Percentiles rank a stretch among this genome's conserved stretches.
phyloP scores from a whole-genome alignment of 2,888 invertebrate species.

The Orthosia gracilis region DNA sequence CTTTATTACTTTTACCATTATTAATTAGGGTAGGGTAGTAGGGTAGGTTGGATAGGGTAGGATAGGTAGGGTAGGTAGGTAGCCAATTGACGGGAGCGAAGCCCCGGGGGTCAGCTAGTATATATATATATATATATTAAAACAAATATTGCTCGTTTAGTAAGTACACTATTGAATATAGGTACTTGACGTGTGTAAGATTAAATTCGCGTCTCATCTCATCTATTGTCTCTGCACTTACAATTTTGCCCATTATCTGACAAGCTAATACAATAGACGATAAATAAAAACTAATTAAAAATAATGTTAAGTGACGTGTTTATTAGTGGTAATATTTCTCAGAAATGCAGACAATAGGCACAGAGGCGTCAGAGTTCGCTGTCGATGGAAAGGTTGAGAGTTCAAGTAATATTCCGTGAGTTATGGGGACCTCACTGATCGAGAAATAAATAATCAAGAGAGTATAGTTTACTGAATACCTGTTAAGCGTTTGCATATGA shows the following conservation, averaged over 20 bases:
- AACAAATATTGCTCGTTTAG: too few species aligned
- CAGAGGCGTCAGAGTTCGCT: constrained; percentile 7
- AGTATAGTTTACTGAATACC: neutral
- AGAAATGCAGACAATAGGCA: constrained; percentile 43
- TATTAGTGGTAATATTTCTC: constrained; percentile 37
- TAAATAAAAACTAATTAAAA: constrained; percentile 30
- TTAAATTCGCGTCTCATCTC: neutral
- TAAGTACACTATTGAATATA: neutral
- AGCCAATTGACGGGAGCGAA: too few species aligned
- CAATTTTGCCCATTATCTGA: neutral
- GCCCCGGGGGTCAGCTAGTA: too few species aligned
- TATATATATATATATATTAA: too few species aligned
- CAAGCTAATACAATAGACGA: constrained; percentile 1
- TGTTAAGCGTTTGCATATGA: neutral
- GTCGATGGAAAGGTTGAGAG: constrained; percentile 28
- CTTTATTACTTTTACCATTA: too few species aligned
- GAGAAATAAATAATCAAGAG: constrained; percentile 6
- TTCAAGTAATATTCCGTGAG: constrained; percentile 38
- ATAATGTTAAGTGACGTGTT: constrained; percentile 34
- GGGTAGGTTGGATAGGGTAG: too few species aligned
- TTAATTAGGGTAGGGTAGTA: too few species aligned
- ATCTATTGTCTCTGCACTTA: neutral
- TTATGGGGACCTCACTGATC: constrained; percentile 29
- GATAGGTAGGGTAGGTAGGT: too few species aligned
- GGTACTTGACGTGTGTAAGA: neutral